Conservation (phyloP, 2,113 vertebrate genomes). For the Chunga burmeisteri region DNA sequence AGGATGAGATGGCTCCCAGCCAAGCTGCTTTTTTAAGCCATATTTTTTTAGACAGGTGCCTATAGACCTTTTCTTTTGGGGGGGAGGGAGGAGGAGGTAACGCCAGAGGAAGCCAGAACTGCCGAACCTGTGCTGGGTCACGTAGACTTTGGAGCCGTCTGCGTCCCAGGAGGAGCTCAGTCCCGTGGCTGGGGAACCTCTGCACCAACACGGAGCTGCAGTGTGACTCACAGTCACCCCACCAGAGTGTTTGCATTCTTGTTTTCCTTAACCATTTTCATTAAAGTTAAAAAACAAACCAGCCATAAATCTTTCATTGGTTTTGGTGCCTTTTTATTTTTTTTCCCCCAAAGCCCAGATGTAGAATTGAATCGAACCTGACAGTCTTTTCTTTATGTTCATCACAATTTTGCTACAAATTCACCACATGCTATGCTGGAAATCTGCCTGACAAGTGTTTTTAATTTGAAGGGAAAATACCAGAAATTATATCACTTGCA, state of each 20-base stretch:
- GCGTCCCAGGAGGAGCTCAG: neutral
- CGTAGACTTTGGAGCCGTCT: neutral
- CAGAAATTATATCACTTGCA: conserved; percentile 28
- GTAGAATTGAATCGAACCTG: neutral
- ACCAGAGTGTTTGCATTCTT: neutral
- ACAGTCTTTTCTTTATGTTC: conserved; percentile 19
- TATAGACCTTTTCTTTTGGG: neutral
- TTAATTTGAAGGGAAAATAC: conserved; percentile 26
- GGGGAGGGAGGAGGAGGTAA: neutral
- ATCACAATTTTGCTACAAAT: neutral
- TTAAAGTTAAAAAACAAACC: neutral
- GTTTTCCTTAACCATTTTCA: neutral
- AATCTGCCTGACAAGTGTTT: conserved; percentile 41
- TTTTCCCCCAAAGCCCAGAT: neutral
- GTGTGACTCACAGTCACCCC: neutral
- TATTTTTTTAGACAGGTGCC: conserved; percentile 5
- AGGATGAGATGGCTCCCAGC: neutral
- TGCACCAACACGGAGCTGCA: neutral
- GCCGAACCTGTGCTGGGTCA: neutral
- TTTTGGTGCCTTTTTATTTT: neutral
- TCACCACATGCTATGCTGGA: conserved; percentile 16
- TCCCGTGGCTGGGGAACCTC: neutral
- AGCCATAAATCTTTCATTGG: neutral
- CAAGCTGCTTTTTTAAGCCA: neutral
- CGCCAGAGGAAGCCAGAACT: neutral